Evolutionary conservation across 2,797 vertebrate species (phyloP), one percentile per base, ranked within the genome.

Genomic region (Poeciliopsis turneri): DNA sequence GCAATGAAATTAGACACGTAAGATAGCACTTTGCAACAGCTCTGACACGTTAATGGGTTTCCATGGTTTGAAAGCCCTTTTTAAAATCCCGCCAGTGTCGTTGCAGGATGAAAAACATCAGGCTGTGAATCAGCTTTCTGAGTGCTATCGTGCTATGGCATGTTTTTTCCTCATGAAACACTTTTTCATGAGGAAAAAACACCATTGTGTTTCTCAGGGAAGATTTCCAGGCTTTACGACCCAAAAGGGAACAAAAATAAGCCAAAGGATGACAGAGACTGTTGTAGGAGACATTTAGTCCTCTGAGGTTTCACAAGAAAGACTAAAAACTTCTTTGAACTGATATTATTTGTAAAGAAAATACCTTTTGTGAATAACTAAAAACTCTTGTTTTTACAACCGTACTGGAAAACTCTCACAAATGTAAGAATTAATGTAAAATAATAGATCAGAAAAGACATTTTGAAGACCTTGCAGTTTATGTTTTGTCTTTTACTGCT

Each of bases 11-110:
- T 33, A 82, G 78, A 89, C 87, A 77, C 69, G 85, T 90, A 79
- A 76, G 68, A n/a, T 51, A 46, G 74, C 81, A 61, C 61, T 71
- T 69, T 75, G 76, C 15, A 20, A 74, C 82, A 76, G 25, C 68
- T 55, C 86, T 83, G 89, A 92, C 87, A 88, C 83, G 88, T 88
- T 92, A 92, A 94, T 94, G 92, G 89, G 88, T 91, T 89, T 93
- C 71, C 66, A 59, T 82, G 57, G 82, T 87, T 89, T 84, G 41
- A 85, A 87, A 89, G 72, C 57, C 46, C 5, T 83, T 55, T 79
- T 47, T 75, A 79, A 84, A 86, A 77, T 82, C 79, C 28, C 61
- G 45, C 47, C 57, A 39, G 77, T 53, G 1, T 80, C 53, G 59
- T 47, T 74, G 80, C 8, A 8, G 16, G 66, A 43, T 46, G 70